These are phyloP conservation scores for Resseliella maxima DNA, from an alignment of 2,888 invertebrate species.

Conservation along the genomic window DNA sequence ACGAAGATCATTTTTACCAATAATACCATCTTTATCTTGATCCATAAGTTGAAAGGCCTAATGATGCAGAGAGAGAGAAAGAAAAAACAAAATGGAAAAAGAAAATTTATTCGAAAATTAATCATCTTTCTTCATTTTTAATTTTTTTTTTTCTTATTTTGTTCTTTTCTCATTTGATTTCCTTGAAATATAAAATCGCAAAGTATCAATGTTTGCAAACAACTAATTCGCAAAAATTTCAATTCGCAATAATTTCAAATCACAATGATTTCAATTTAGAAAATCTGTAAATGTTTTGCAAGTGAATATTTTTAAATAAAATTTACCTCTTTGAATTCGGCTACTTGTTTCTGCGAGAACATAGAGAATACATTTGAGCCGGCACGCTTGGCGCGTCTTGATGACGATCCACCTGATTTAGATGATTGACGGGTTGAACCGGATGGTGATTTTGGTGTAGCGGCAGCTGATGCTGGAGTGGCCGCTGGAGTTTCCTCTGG, in stretches of 20 bases:
- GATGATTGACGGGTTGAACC: constrained; percentile 86
- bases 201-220: too few relatives aligned
- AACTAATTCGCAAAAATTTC: too few relatives aligned
- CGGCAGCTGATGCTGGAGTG: constrained; percentile 74
- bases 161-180: too few relatives aligned
- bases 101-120: not conserved
- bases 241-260: too few relatives aligned
- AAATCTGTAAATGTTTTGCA: constrained; percentile 58
- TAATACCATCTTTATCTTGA: constrained; percentile 93
- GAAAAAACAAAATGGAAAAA: too few relatives aligned
- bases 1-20: constrained; percentile 89
- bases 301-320: too few relatives aligned
- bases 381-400: constrained; percentile 82
- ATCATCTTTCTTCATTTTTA: not conserved
- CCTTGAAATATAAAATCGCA: too few relatives aligned
- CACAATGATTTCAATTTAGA: too few relatives aligned
- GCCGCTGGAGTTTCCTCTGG: constrained; percentile 72
- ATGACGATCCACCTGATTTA: constrained; percentile 70
- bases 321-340: constrained; percentile 94
- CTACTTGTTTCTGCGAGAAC: constrained; percentile 96
- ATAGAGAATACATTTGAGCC: constrained; percentile 97
- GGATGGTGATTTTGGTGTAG: constrained; percentile 74
- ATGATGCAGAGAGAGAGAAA: constrained; percentile 56
- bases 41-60: constrained; percentile 96
- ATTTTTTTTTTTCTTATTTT: not conserved